A percentile compares a stretch with the other conserved stretches of the same genome.
phyloP scores from a whole-genome alignment of 2,888 invertebrate species.

The Acleris emargana region DNA sequence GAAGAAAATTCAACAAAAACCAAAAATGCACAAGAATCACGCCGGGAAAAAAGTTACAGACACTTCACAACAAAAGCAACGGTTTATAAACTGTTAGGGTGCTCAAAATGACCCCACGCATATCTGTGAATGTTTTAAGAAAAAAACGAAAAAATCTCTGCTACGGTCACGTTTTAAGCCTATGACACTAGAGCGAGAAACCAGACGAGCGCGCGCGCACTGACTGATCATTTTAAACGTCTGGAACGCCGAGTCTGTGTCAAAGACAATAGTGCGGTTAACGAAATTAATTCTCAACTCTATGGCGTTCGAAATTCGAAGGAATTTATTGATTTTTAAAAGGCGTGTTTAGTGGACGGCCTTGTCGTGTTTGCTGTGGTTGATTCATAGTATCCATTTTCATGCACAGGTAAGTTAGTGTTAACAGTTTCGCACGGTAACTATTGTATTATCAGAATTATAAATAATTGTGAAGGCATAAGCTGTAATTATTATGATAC shows the following conservation, averaged over 20 bases:
- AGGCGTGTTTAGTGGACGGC: constrained; percentile 45
- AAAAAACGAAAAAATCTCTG: constrained; percentile 14
- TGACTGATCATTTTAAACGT: constrained; percentile 49
- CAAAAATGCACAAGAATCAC: not conserved
- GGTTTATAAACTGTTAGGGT: constrained; percentile 5
- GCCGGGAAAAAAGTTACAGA: not conserved
- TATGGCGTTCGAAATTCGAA: constrained; percentile 42
- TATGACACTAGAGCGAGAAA: constrained; percentile 42
- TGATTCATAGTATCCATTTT: constrained; percentile 56
- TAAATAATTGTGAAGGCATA: constrained; percentile 44
- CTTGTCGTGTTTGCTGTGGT: constrained; percentile 49
- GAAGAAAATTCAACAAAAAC: too few relatives aligned
- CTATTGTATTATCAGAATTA: constrained; percentile 57
- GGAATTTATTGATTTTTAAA: constrained; percentile 32
- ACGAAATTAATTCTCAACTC: constrained; percentile 42
- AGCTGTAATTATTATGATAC: constrained; percentile 43
- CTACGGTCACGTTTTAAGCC: constrained; percentile 20
- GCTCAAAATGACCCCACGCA: constrained; percentile 10
- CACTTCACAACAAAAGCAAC: constrained; percentile 21
- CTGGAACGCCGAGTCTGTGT: constrained; percentile 43
- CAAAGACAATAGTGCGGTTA: constrained; percentile 35
- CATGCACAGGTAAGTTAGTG: constrained; percentile 43
- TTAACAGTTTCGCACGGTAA: constrained; percentile 51
- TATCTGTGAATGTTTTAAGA: not conserved
- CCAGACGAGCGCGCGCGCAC: constrained; percentile 51